phyloP scores from a whole-genome alignment of 2,797 vertebrate species.

The Pelodytes ibericus region DNA sequence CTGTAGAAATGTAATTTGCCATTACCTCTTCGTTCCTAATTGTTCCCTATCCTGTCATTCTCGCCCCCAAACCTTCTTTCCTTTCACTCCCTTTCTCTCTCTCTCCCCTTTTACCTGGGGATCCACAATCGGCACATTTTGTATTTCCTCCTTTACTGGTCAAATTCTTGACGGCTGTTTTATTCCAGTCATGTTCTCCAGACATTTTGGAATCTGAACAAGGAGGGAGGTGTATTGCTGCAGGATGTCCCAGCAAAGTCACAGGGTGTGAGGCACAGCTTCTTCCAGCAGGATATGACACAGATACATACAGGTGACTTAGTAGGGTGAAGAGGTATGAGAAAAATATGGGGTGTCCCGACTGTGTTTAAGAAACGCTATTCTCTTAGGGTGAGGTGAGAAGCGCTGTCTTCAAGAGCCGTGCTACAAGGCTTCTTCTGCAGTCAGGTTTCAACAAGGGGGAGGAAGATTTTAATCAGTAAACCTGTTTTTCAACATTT shows the following conservation, averaged over 20 bases:
- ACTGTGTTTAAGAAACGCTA: neutral
- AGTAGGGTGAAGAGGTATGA: neutral
- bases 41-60: neutral
- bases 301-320: neutral
- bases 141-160: constrained; percentile 65
- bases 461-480: constrained; percentile 69
- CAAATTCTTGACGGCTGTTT: constrained; percentile 64
- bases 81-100: neutral
- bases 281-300: neutral
- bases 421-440: neutral
- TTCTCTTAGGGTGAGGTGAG: neutral
- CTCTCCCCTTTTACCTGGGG: constrained; percentile 13
- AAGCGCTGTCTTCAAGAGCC: neutral
- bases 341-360: neutral
- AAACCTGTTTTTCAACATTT: constrained; percentile 74
- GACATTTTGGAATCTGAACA: constrained; percentile 58
- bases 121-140: constrained; percentile 53
- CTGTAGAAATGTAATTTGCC: neutral
- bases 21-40: neutral
- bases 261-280: neutral
- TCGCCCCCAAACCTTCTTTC: neutral
- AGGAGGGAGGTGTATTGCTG: neutral
- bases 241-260: neutral
- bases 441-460: constrained; percentile 62
- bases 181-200: constrained; percentile 50